Evolutionary conservation across 2,797 vertebrate species (phyloP).

Genomic region (Channa striata): DNA sequence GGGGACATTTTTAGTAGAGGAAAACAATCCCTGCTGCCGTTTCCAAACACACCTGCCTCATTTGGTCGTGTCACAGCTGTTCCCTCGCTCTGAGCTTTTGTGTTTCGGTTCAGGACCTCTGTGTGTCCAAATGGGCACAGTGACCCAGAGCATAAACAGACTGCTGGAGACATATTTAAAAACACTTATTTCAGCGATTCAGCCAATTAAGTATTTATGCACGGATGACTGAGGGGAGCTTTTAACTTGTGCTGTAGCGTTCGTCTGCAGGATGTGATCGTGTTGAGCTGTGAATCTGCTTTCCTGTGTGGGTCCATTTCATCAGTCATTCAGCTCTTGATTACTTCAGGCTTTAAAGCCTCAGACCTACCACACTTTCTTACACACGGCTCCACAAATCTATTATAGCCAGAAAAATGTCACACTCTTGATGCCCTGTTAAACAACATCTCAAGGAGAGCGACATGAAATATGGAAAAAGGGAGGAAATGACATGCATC

Average conservation of each 20-base stretch:
- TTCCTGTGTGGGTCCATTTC: conserved; percentile 31
- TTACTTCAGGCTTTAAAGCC: conserved; percentile 25
- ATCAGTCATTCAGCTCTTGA: conserved; percentile 38
- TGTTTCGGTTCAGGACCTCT: conserved; percentile 1
- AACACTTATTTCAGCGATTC: conserved; percentile 41
- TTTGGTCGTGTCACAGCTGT: background rate
- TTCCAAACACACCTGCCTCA: conserved; percentile 24
- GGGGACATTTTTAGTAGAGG: background rate
- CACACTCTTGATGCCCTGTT: background rate
- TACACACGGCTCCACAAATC: background rate
- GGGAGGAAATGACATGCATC: background rate
- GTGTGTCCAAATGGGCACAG: background rate
- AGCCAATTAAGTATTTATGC: conserved; percentile 45
- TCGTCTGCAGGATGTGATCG: conserved; percentile 26
- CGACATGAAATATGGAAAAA: background rate
- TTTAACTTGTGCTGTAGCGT: conserved; percentile 26
- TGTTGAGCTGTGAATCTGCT: conserved; percentile 17
- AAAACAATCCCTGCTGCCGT: background rate
- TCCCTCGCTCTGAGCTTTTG: conserved; percentile 18
- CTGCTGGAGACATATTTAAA: conserved; percentile 37
- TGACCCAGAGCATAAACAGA: conserved; percentile 34
- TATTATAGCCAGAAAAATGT: background rate
- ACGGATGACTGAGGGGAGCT: conserved; percentile 16
- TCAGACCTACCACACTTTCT: conserved; percentile 12
- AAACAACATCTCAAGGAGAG: background rate